Conservation (phyloP, 2,113 vertebrate species). For the Pheucticus melanocephalus region DNA sequence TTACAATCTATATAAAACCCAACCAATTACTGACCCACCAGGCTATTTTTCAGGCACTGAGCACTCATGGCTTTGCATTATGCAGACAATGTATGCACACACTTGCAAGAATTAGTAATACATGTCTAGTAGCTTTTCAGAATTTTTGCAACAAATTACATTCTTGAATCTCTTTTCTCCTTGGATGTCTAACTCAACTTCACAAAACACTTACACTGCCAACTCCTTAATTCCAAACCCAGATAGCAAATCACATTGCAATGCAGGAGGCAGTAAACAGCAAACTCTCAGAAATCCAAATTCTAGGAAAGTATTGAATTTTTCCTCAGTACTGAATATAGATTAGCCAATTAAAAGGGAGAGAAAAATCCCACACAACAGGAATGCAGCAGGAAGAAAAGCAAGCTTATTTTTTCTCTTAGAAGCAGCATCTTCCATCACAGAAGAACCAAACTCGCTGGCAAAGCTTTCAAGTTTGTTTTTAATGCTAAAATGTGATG, state of each 20-base stretch:
- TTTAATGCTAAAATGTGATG: neutral
- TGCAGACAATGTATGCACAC: neutral
- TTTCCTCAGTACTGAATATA: neutral
- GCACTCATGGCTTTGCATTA: neutral
- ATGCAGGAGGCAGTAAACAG: neutral
- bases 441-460: neutral
- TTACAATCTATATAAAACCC: neutral
- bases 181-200: neutral
- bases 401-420: neutral
- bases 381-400: neutral
- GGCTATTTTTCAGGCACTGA: neutral
- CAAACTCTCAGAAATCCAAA: neutral
- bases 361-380: accelerated
- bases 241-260: neutral
- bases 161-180: neutral
- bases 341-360: neutral
- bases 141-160: neutral
- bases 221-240: neutral
- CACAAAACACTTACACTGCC: neutral
- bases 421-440: neutral
- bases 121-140: neutral
- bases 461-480: neutral
- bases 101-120: conserved; percentile 54
- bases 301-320: neutral
- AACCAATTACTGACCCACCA: neutral